These are phyloP conservation scores for Drosophila guanche DNA, from an alignment of 1,140 invertebrate species.

Conservation along the genomic window DNA sequence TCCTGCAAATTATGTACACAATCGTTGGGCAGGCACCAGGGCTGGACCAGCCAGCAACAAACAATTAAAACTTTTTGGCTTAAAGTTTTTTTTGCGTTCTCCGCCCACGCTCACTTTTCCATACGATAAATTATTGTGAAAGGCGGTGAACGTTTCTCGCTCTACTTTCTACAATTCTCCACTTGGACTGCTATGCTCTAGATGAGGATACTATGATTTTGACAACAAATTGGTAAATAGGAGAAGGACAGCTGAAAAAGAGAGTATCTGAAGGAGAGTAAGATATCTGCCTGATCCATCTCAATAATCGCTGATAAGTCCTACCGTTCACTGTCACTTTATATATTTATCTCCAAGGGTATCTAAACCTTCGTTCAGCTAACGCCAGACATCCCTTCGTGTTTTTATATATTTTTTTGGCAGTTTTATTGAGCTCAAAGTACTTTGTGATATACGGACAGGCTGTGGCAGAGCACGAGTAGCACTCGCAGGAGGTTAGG, in stretches of 20 bases:
- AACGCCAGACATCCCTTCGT: conserved; percentile 9
- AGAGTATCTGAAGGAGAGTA: too few species aligned
- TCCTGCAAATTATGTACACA: conserved; percentile 45
- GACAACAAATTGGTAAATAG: too few species aligned
- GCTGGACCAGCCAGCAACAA: conserved; percentile 34
- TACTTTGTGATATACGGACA: conserved; percentile 62
- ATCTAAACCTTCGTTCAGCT: neutral
- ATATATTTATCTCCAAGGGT: neutral
- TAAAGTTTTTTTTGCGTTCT: conserved; percentile 55
- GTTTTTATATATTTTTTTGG: conserved; percentile 49
- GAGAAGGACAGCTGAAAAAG: too few species aligned
- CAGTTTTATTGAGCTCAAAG: conserved; percentile 71
- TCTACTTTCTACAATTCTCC: conserved; percentile 30
- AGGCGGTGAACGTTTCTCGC: conserved; percentile 31
- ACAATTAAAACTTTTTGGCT: conserved; percentile 75
- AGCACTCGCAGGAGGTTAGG: too few species aligned
- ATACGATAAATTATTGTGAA: conserved; percentile 63
- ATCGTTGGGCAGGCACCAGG: conserved; percentile 21
- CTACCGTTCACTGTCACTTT: too few species aligned
- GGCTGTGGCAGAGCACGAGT: conserved; percentile 1
- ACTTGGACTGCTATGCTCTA: conserved; percentile 7
- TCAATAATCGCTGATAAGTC: too few species aligned
- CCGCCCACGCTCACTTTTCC: conserved; percentile 30
- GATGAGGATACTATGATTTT: conserved; percentile 6
- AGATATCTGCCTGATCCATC: too few species aligned